Base-by-base conservation (phyloP, 2,888 invertebrate species). In the Oscheius sp. region DNA sequence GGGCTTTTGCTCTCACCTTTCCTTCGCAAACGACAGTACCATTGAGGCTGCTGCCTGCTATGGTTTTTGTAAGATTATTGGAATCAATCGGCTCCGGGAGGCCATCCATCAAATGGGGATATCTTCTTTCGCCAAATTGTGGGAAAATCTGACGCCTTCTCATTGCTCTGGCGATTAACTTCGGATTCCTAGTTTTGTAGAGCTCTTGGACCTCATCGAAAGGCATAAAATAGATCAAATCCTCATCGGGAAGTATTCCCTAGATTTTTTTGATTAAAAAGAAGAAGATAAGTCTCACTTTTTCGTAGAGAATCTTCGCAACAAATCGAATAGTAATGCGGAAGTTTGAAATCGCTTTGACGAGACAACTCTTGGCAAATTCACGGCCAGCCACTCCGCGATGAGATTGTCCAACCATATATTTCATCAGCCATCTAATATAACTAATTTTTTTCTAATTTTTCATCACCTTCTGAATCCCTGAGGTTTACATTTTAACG, bases 11-110 rank as follows among this genome's bases (percentile, higher is more conserved):
- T 10, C 90, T 87, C 1, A 91, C 90, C 34, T 90, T 89, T 0
- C 93, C 93, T 4, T 90, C 89, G 80, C 91, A 92, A 2, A 92
- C 92, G 0, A 92, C 90, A 8, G 92, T 92, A 8, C 92, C 93
- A 75, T 85, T 81, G 5, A 91, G 69, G 8, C 27, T 27, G 34
- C 33, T 15, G 33, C 25, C 57, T 31, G 57, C n/a, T n/a, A n/a
- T n/a, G n/a, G n/a, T n/a, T n/a, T n/a, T n/a, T n/a, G n/a, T n/a
- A n/a, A n/a, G n/a, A n/a, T n/a, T n/a, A n/a, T n/a, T n/a, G n/a
- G n/a, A n/a, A n/a, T n/a, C n/a, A n/a, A 87, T 87, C 27, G 86
- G 86, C n/a, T 76, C 69, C 29, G 90, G 90, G 65, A 88, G 75
- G 29, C 90, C 90, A 20, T 82, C 69, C 65, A 82, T 86, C 5